Evolutionary conservation across 2,797 vertebrate species (phyloP), one percentile per base, ranked within the genome.

Genomic region (Sardinella longiceps): DNA sequence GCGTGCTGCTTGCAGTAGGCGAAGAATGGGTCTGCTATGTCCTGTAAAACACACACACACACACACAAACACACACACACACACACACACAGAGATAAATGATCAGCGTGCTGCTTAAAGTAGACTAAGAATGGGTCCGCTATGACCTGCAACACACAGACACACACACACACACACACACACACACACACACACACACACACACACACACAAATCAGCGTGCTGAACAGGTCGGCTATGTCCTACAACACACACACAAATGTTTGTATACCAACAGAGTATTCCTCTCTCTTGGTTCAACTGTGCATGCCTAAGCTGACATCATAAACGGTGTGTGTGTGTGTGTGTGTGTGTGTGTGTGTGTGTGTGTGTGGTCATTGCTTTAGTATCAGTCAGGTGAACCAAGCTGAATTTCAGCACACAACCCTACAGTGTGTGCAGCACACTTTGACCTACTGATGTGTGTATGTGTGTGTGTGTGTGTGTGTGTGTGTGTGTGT

Each of bases 1-100:
- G 98, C 98, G 80, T 99, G 98, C 89, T 99, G 98, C 90, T 99
- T 99, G 94, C 98, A 99, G 94, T 99, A 99, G 80, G 98, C 98
- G 92, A 99, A 99, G 92, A 99, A 99, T 0, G 98, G n/a, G n/a
- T n/a, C n/a, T n/a, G n/a, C n/a, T n/a, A n/a, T n/a, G n/a, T n/a
- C n/a, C n/a, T n/a, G n/a, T n/a, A n/a, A n/a, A n/a, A n/a, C n/a
- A n/a, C n/a, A n/a, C n/a, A n/a, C n/a, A n/a, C n/a, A n/a, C n/a
- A n/a, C n/a, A n/a, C n/a, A n/a, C n/a, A n/a, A n/a, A n/a, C n/a
- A n/a, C n/a, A n/a, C n/a, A n/a, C n/a, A n/a, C n/a, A n/a, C n/a
- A n/a, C n/a, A n/a, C n/a, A n/a, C n/a, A n/a, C n/a, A n/a, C n/a
- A n/a, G n/a, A n/a, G n/a, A n/a, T n/a, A n/a, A n/a, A n/a, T n/a